Base-by-base conservation (phyloP, 2,113 vertebrate species). In the Gobius niger region DNA sequence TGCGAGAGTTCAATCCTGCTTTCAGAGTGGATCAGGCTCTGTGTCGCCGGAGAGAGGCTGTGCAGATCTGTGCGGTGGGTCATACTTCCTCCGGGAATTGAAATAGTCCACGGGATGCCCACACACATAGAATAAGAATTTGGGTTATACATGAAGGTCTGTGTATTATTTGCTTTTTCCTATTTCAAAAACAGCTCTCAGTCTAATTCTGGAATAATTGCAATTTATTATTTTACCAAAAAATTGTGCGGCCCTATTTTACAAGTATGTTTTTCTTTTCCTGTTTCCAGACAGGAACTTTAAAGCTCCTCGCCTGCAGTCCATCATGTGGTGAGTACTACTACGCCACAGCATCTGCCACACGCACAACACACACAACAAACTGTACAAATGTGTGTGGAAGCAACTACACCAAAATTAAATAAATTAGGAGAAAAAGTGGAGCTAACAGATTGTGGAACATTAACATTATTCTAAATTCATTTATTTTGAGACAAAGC, bases 1-100 rank as follows among this genome's bases (percentile, higher is more conserved):
- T 77, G 84, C 76, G 79, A 88, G 83, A 87, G 83, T 91, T 90
- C 87, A 87, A 85, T 88, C 81, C 84, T 78, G 80, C 81, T 90
- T 83, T 87, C 84, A 81, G 80, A 68, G 82, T 57, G 81, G 82
- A 90, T 89, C 86, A 87, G 70, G 75, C 79, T 85, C 87, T 78
- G 72, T 76, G 87, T 84, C 73, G 79, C 76, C 68, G 75, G 40
- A 67, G 77, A 85, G 84, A 77, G 63, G 71, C 75, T 68, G 81
- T 69, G 82, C 77, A 85, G 83, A 87, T 79, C 72, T 70, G 80
- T 81, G 83, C 41, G 63, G 69, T 64, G 19, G 68, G 85, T 85
- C 82, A 76, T 65, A 62, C 59, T 76, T 76, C 68, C 81, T 84
- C 77, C 6, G 71, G 84, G 81, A 73, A 80, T 60, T 34, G 63